A percentile compares a stretch with the other conserved stretches of the same genome.
These are phyloP conservation scores for Chitala chitala DNA, from an alignment of 2,113 vertebrate species.

Conservation along the genomic window DNA sequence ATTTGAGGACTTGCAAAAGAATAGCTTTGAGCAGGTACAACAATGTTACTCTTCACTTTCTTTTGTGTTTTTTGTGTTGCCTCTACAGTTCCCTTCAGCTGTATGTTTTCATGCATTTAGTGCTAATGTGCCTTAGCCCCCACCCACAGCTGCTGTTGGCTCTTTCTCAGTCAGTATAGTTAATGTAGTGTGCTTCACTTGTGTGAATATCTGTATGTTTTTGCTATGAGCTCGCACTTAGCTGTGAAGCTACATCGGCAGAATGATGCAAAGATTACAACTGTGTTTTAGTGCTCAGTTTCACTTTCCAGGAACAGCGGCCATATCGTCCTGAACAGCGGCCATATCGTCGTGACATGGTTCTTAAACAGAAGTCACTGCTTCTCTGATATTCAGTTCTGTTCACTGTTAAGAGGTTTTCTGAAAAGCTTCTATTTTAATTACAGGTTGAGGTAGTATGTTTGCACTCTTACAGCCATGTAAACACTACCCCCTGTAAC, in stretches of 20 bases:
- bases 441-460: background rate
- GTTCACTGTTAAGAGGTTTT: background rate
- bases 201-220: too few relatives aligned
- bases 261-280: background rate
- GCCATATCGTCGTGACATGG: background rate
- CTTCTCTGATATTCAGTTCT: conserved; percentile 7
- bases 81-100: background rate
- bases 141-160: background rate
- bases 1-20: conserved; percentile 87
- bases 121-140: background rate
- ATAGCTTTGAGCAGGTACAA: conserved; percentile 85
- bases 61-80: background rate
- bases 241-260: background rate
- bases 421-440: background rate
- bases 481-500: conserved; percentile 9
- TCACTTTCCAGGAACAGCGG: background rate
- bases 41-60: background rate
- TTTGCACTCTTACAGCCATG: background rate
- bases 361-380: conserved; percentile 4
- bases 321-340: background rate
- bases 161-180: too few relatives aligned
- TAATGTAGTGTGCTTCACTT: too few relatives aligned
- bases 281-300: background rate
- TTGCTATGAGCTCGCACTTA: too few relatives aligned
- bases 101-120: background rate